Evolutionary conservation across 2,888 invertebrate genomes (phyloP).

Genomic region (Brachynemurus nebulosus): DNA sequence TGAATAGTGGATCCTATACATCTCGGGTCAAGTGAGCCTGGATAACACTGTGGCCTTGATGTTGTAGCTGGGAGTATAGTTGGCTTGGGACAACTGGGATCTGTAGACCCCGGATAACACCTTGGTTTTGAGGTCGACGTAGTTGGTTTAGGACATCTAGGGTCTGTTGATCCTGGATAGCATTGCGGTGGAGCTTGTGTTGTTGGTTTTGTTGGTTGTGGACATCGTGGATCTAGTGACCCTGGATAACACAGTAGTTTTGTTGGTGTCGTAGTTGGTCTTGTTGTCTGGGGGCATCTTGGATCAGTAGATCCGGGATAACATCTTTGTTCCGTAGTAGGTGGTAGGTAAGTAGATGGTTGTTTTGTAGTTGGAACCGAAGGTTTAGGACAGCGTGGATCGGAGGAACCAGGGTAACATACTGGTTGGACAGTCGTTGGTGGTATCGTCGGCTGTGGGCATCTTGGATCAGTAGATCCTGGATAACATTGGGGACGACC

Average conservation of each 20-base stretch:
- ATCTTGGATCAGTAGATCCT: conserved; percentile 18
- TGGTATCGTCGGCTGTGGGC: conserved; percentile 23
- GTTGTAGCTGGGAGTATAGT: conserved; percentile 16
- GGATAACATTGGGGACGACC: conserved; percentile 18
- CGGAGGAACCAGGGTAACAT: conserved; percentile 27
- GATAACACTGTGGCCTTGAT: conserved; percentile 23
- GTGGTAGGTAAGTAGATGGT: conserved; percentile 19
- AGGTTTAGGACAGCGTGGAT: conserved; percentile 19
- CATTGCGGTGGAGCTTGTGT: conserved; percentile 20
- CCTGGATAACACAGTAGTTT: conserved; percentile 25
- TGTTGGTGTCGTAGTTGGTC: conserved; percentile 20
- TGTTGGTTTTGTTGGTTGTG: conserved; percentile 18
- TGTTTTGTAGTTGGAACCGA: conserved; percentile 18
- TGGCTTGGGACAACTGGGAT: conserved; percentile 23
- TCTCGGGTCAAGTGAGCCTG: conserved; percentile 26
- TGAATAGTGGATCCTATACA: conserved; percentile 21
- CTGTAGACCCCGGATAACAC: conserved; percentile 26
- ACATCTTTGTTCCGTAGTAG: conserved; percentile 23
- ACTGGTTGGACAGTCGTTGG: conserved; percentile 23
- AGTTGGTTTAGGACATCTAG: conserved; percentile 24
- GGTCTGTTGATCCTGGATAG: conserved; percentile 23
- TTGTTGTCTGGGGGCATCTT: conserved; percentile 22
- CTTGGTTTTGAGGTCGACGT: conserved; percentile 15
- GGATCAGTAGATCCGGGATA: conserved; percentile 24
- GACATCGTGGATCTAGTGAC: conserved; percentile 21